A percentile compares a stretch with the other conserved stretches of the same genome.
These are phyloP conservation scores for Eurypyga helias DNA, from an alignment of 2,113 vertebrate genomes.

Conservation along the genomic window DNA sequence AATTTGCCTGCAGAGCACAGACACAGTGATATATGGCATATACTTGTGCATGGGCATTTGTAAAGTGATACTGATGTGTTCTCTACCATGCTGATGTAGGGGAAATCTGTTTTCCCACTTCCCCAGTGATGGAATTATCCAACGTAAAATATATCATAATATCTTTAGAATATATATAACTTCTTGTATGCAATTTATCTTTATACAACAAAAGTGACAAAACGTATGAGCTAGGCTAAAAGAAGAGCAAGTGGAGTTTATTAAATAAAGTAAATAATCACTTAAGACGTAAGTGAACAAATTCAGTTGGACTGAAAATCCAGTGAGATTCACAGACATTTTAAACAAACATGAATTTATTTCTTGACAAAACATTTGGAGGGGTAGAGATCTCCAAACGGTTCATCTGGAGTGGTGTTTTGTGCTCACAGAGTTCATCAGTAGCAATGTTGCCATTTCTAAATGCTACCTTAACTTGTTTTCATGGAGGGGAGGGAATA, in stretches of 20 bases:
- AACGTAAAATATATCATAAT: neutral
- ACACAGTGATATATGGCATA: fast-evolving
- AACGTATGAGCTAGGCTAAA: neutral
- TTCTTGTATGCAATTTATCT: neutral
- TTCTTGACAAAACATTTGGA: neutral
- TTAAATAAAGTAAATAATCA: neutral
- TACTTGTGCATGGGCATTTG: neutral
- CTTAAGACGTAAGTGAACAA: neutral
- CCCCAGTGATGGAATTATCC: neutral
- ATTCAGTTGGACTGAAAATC: neutral
- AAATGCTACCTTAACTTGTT: neutral
- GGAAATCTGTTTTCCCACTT: neutral
- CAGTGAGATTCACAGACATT: neutral
- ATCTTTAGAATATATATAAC: neutral
- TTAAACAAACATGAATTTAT: neutral
- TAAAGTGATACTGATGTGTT: neutral
- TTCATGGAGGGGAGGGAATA: neutral
- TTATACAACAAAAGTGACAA: neutral
- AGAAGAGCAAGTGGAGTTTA: neutral
- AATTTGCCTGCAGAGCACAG: neutral
- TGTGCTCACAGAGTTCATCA: neutral
- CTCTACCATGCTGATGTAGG: neutral
- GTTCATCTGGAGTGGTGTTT: neutral
- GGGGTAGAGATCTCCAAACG: neutral
- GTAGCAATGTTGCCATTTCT: neutral